These are phyloP conservation scores for Nasonovia ribisnigri DNA, from an alignment of 2,888 invertebrate species.

Conservation along the genomic window DNA sequence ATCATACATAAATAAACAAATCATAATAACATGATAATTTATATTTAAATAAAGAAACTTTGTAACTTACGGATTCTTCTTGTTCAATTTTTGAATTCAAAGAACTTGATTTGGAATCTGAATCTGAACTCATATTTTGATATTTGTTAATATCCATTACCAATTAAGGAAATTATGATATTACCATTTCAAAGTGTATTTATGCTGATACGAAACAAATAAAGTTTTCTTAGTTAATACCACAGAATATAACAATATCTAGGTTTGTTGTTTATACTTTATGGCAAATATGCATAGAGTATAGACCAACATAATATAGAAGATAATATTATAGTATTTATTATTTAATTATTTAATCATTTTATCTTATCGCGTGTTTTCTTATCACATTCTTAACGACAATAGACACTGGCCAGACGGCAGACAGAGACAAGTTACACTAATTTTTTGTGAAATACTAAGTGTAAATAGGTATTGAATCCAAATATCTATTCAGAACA, in stretches of 20 bases:
- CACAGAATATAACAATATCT: background rate
- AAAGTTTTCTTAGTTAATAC: background rate
- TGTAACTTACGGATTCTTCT: slow-evolving; percentile 82
- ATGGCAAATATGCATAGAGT: background rate
- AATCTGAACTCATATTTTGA: slow-evolving; percentile 82
- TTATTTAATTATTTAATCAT: background rate
- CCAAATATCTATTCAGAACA: background rate
- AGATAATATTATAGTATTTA: background rate
- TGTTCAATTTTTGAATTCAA: slow-evolving; percentile 86
- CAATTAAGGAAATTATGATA: background rate
- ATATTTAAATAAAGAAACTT: background rate
- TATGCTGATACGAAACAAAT: background rate
- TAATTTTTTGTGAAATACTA: background rate
- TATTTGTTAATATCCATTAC: slow-evolving; percentile 55
- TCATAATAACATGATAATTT: too few relatives aligned
- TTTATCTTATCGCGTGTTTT: background rate
- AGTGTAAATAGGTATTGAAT: background rate
- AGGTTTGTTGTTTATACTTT: background rate
- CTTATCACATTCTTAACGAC: background rate
- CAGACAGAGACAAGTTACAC: too few relatives aligned
- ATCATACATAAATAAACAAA: background rate
- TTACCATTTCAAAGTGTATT: slow-evolving; percentile 1
- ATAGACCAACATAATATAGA: too few relatives aligned
- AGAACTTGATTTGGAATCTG: slow-evolving; percentile 88
- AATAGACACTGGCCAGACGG: background rate